These are phyloP conservation scores for Xiphophorus hellerii DNA, from an alignment of 2,113 vertebrate genomes.

Conservation along the genomic window DNA sequence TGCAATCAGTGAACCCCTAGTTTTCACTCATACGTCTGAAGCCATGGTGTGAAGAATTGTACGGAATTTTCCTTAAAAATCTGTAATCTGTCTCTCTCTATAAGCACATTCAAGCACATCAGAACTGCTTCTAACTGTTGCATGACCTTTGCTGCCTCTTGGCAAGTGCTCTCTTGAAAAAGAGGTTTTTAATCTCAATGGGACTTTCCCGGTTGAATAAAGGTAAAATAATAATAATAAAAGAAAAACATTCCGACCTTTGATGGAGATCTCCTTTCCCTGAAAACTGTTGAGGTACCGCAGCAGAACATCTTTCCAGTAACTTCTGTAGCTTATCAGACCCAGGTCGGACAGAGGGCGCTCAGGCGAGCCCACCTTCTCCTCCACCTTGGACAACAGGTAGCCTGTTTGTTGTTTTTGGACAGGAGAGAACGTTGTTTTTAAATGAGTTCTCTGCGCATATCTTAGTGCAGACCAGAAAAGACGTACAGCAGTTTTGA, in stretches of 20 bases:
- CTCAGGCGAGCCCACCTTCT: constrained; percentile 89
- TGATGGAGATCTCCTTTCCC: constrained; percentile 98
- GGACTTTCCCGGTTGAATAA: too few species aligned
- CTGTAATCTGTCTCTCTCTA: not conserved
- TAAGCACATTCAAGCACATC: not conserved
- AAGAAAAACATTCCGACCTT: constrained; percentile 80
- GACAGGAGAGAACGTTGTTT: not conserved
- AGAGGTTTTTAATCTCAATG: too few species aligned
- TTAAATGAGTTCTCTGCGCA: not conserved
- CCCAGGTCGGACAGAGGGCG: constrained; percentile 90
- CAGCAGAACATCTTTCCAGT: constrained; percentile 96
- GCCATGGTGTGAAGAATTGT: too few species aligned
- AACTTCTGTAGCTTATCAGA: constrained; percentile 90
- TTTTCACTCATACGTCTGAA: too few species aligned
- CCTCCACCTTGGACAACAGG: constrained; percentile 91
- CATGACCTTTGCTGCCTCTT: too few species aligned
- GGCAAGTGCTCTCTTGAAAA: too few species aligned
- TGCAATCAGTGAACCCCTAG: too few species aligned
- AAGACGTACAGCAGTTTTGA: too few species aligned
- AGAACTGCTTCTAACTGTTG: too few species aligned
- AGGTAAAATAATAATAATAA: too few species aligned
- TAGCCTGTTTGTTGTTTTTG: constrained; percentile 77
- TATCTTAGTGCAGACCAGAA: too few species aligned
- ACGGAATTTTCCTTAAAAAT: too few species aligned
- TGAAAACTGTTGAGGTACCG: constrained; percentile 95